A percentile compares a stretch with the other conserved stretches of the same genome.
These are phyloP conservation scores for Drosophila santomea DNA, from an alignment of 1,140 invertebrate species.

Conservation along the genomic window DNA sequence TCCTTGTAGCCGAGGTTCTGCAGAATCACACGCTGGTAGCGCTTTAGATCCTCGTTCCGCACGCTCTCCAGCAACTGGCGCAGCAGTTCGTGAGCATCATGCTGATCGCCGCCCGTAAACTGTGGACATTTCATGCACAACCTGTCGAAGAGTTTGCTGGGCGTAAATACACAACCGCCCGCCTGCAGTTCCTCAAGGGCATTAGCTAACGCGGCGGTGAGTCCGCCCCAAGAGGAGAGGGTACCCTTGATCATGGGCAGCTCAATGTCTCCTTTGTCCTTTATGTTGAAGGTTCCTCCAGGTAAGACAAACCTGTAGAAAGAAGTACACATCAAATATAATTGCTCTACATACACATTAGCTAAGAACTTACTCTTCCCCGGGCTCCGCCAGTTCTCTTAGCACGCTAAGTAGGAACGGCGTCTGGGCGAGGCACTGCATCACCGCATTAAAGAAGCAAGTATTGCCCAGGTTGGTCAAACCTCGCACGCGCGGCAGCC, in stretches of 20 bases:
- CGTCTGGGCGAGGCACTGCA: constrained; percentile 96
- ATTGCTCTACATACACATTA: not conserved
- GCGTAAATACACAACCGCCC: constrained; percentile 88
- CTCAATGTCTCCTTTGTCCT: constrained; percentile 85
- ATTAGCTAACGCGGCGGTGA: constrained; percentile 89
- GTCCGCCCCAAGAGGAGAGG: constrained; percentile 89
- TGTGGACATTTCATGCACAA: constrained; percentile 92
- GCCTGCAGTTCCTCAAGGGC: constrained; percentile 90
- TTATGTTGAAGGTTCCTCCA: constrained; percentile 87
- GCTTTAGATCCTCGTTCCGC: constrained; percentile 88
- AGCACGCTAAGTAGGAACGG: constrained; percentile 91
- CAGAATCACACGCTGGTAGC: constrained; percentile 92
- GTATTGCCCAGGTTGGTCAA: constrained; percentile 96
- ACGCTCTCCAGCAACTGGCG: constrained; percentile 95
- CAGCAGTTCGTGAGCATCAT: constrained; percentile 98
- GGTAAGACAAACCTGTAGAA: constrained; percentile 87
- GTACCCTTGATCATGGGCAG: constrained; percentile 88
- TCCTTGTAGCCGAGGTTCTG: constrained; percentile 88
- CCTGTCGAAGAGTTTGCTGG: constrained; percentile 90
- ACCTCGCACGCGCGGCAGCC: constrained; percentile 87
- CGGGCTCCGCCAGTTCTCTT: constrained; percentile 88
- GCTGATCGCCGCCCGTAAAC: constrained; percentile 97
- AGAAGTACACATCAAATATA: not conserved
- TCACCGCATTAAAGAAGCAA: constrained; percentile 98
- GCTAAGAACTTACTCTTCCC: constrained; percentile 85